These are phyloP conservation scores for Andrena haemorrhoa DNA, from an alignment of 2,888 invertebrate species.

Conservation along the genomic window DNA sequence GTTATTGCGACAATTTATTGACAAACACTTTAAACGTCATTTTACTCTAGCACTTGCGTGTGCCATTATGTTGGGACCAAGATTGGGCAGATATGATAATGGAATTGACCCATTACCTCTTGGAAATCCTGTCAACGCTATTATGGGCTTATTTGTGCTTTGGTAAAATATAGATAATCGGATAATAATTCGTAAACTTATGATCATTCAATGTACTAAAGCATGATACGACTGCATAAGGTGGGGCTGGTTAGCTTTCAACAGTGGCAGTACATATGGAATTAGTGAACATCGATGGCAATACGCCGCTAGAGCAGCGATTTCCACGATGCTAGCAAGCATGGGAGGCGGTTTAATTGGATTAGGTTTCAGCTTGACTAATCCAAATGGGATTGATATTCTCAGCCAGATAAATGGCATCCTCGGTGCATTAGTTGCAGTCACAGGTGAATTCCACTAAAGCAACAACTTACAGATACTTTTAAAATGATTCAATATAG, in stretches of 20 bases:
- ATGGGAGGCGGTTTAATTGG: constrained; percentile 95
- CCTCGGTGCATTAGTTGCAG: constrained; percentile 93
- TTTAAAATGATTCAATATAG: background rate
- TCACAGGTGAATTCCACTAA: constrained; percentile 88
- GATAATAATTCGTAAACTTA: background rate
- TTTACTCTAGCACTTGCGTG: constrained; percentile 92
- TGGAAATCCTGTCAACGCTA: constrained; percentile 95
- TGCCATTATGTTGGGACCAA: constrained; percentile 95
- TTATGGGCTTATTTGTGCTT: constrained; percentile 95
- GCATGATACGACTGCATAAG: constrained; percentile 58
- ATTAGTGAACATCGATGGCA: constrained; percentile 95
- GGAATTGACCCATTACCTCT: constrained; percentile 91
- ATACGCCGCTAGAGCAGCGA: constrained; percentile 95
- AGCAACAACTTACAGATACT: background rate
- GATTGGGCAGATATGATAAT: constrained; percentile 93
- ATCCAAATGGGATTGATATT: constrained; percentile 91
- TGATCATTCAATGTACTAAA: constrained; percentile 18
- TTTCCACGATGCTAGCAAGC: constrained; percentile 95
- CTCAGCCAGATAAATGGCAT: constrained; percentile 95
- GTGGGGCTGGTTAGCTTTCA: constrained; percentile 98
- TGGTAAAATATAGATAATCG: constrained; percentile 86
- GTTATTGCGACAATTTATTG: background rate
- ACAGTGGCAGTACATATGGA: constrained; percentile 95
- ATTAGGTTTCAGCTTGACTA: constrained; percentile 86
- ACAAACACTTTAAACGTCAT: background rate